Evolutionary conservation across 1,140 invertebrate genomes (phyloP), one percentile per base, ranked within the genome.

Genomic region (Drosophila insularis): DNA sequence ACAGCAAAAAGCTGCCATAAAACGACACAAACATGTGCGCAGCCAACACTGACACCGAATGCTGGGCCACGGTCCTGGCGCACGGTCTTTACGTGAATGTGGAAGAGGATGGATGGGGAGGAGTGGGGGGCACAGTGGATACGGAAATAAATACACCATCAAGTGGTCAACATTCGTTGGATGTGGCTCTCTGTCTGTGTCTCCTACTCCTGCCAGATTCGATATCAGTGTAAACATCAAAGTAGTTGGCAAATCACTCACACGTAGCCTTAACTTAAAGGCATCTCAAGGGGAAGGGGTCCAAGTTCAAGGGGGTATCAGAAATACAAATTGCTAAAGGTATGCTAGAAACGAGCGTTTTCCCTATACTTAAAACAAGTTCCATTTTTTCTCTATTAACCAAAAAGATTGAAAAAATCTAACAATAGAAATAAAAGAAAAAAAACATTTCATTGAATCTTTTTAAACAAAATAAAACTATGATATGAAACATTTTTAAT

Each of bases 1-100:
- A 84, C 80, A 74, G 80, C 80, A 81, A 81, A 81, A 81, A 81
- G 80, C 79, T 81, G 79, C 80, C 80, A 81, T 81, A 81, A 81
- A 81, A 81, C 70, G 80, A 64, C 79, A 78, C 78, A 81, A 81
- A 81, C 78, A 81, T 81, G 78, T 80, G 78, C 62, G 70, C 74
- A 50, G 43, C 6, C 7, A 74, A 68, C 74, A 63, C 32, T 39
- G 50, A 31, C 58, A 31, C 11, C 17, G 14, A 50, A n/a, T 31
- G 35, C 19, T 17, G 21, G 14, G 19, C 32, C 32, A 35, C 2
- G 32, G 32, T 27, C 27, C 27, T 27, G 27, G 27, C 27, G 5
- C 27, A 5, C 27, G 27, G 27, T 27, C 27, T 27, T 27, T 27
- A 27, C 27, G 5, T 27, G 27, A 27, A 27, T 2, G 35, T 6